Conservation (phyloP, 2,888 invertebrate species). For the Meganola albula region DNA sequence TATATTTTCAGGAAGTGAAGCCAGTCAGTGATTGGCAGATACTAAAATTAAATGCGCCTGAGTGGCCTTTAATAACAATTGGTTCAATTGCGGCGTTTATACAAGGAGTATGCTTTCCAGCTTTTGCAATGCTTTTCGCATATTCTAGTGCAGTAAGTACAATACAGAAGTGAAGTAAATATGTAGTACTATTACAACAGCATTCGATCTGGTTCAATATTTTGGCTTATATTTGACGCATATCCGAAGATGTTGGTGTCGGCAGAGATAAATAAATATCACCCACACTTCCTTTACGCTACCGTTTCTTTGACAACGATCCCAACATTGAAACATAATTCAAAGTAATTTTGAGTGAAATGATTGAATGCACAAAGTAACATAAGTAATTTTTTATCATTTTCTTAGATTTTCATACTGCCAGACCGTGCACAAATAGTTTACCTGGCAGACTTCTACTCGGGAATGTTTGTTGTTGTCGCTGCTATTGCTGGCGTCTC, state of each 20-base stretch:
- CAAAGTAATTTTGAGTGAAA: too few species aligned
- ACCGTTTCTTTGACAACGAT: too few species aligned
- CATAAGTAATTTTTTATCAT: too few species aligned
- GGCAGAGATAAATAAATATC: too few species aligned
- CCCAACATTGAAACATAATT: too few species aligned
- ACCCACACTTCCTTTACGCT: too few species aligned
- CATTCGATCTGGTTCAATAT: too few species aligned
- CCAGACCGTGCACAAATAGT: constrained; percentile 75
- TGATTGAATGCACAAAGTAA: too few species aligned
- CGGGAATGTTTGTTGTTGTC: constrained; percentile 81
- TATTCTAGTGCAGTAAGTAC: constrained; percentile 78
- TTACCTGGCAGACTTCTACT: constrained; percentile 78
- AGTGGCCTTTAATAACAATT: constrained; percentile 80
- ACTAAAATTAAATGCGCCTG: constrained; percentile 78
- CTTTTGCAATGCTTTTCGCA: constrained; percentile 83
- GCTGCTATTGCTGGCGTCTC: constrained; percentile 82
- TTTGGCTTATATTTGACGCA: too few species aligned
- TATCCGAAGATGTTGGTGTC: too few species aligned
- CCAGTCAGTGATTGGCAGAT: constrained; percentile 69
- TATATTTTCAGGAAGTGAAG: constrained; percentile 52
- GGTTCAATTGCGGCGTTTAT: constrained; percentile 80
- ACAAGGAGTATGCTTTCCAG: constrained; percentile 82
- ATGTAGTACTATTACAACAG: too few species aligned
- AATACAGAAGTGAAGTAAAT: too few species aligned
- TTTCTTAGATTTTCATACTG: constrained; percentile 79